These are phyloP conservation scores for Trematocara variabile DNA, from an alignment of 2,113 vertebrate species.

Conservation along the genomic window DNA sequence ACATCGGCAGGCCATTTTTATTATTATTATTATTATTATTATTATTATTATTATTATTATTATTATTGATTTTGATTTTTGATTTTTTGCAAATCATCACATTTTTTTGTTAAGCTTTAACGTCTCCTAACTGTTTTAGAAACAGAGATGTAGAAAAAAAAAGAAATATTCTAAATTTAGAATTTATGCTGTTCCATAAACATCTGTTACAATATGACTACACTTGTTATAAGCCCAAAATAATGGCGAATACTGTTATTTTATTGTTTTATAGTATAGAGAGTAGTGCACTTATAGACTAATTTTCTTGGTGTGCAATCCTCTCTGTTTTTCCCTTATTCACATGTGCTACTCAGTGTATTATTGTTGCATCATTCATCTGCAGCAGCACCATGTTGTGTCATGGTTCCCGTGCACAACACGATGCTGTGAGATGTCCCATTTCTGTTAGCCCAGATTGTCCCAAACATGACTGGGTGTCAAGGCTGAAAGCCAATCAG, in stretches of 20 bases:
- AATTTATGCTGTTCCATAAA: not conserved
- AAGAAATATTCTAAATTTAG: accelerated
- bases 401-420: not conserved
- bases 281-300: not conserved
- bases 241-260: accelerated
- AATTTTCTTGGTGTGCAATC: not conserved
- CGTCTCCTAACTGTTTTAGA: accelerated
- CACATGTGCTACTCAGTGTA: not conserved
- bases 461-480: not conserved
- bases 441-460: slow-evolving; percentile 18
- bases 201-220: not conserved
- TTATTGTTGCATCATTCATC: not conserved
- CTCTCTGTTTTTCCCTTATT: not conserved
- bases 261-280: not conserved
- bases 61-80: accelerated
- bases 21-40: not conserved
- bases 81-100: not conserved
- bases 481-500: not conserved
- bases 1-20: not conserved
- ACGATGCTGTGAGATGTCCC: slow-evolving; percentile 6
- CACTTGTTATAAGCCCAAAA: not conserved
- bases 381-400: not conserved
- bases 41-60: accelerated
- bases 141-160: not conserved
- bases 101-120: not conserved